Base-by-base conservation (phyloP, 1,140 invertebrate species). In the Lasioglossum albipes region DNA sequence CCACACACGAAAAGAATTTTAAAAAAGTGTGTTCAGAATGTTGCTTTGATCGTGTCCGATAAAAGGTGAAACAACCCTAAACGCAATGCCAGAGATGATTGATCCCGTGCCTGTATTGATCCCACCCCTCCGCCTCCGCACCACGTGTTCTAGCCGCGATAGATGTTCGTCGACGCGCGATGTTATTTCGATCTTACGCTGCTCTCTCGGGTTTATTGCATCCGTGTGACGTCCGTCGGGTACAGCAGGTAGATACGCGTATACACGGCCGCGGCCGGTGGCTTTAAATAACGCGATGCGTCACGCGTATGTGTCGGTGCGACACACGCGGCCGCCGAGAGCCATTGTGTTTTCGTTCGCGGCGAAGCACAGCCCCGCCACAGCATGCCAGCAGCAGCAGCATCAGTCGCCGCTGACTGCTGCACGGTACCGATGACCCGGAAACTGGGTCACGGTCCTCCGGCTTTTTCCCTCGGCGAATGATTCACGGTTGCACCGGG, bases 371-470 rank as follows among this genome's bases (percentile, higher is more conserved):
- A 27, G 27, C 62, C 62, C 62, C 62, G 62, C 31, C 16, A 36
- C 62, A 18, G 16, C 61, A 13, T 36, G 5, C 27, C 27, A 2
- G 61, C 61, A 4, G 12, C 59, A 49, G 36, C 36, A 36, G 36
- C 36, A 36, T 3, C 36, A 36, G 36, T 36, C 36, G 36, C 36
- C 36, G 36, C 36, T 36, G 36, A 36, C 36, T 36, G 36, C 36
- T 36, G 36, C 36, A 36, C 80, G 80, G 59, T 78, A 79, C 65
- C 80, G 80, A 79, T 82, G 80, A 82, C 68, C 80, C 80, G 80
- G 75, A 82, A 82, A 82, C 71, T 82, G 12, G 80, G 80, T 82
- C 80, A 82, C 69, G 80, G 80, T 79, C 80, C 41, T 72, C 42
- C 54, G 41, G 49, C 66, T 81, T 75, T 59, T 61, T n/a, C 22